phyloP scores from a whole-genome alignment of 1,140 invertebrate genomes.

The Formica selysi region DNA sequence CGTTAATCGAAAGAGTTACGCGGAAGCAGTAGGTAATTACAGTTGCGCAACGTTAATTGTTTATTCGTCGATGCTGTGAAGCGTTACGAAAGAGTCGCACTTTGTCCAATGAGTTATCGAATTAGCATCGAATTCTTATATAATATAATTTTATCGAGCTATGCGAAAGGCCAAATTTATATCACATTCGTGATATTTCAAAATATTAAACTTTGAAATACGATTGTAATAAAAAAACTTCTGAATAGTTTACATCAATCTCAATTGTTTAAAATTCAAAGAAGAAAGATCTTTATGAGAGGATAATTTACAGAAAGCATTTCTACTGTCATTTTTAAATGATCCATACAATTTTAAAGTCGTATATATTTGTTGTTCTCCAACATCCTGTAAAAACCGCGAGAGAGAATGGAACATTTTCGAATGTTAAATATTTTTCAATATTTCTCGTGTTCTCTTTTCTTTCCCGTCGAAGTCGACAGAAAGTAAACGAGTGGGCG shows the following conservation, averaged over 20 bases:
- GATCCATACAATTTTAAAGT: neutral
- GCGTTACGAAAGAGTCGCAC: neutral
- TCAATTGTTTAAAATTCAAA: conserved; percentile 6
- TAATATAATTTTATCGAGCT: neutral
- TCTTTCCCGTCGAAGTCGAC: neutral
- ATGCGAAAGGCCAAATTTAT: neutral
- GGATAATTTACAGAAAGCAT: neutral
- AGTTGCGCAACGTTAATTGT: conserved; percentile 30
- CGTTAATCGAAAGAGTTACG: neutral
- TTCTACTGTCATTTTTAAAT: neutral
- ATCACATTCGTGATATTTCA: neutral
- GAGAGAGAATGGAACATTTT: neutral
- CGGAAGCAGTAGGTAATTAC: conserved; percentile 10
- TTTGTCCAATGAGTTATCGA: neutral
- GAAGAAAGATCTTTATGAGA: neutral
- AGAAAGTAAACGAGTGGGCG: conserved; percentile 46
- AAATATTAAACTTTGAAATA: neutral
- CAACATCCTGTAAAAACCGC: neutral
- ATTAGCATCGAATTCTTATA: conserved; percentile 14
- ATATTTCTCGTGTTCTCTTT: neutral
- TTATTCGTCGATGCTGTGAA: neutral
- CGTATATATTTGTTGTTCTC: neutral
- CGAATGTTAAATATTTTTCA: conserved; percentile 41
- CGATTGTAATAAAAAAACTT: neutral
- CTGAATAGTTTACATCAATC: neutral